phyloP scores from a whole-genome alignment of 2,113 vertebrate species.

The Sphyrna mokarran region DNA sequence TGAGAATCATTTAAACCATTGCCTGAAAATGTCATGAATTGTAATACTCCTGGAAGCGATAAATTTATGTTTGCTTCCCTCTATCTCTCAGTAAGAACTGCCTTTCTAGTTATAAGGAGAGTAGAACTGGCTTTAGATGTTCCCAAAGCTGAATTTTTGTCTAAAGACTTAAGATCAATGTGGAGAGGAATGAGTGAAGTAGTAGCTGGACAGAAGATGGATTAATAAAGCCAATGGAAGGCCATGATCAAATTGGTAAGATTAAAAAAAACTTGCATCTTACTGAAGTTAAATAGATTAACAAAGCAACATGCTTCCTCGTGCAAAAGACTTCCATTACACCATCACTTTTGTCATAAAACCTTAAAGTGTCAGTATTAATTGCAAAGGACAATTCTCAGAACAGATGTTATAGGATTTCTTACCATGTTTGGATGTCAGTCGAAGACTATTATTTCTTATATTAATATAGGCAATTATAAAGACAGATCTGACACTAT shows the following conservation, averaged over 20 bases:
- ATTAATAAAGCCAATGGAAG: background rate
- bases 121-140: background rate
- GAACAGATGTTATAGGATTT: conserved; percentile 33
- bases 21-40: background rate
- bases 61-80: background rate
- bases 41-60: background rate
- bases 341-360: background rate
- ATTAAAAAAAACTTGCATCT: background rate
- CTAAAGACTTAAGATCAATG: background rate
- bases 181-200: background rate
- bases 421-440: conserved; percentile 21
- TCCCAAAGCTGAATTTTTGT: background rate
- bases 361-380: background rate
- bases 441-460: background rate
- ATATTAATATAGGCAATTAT: conserved; percentile 27
- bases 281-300: background rate
- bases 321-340: background rate
- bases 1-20: background rate
- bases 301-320: background rate
- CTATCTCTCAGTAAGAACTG: background rate
- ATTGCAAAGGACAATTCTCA: background rate
- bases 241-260: background rate
- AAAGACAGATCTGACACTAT: background rate
- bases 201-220: background rate
- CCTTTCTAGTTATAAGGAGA: background rate